Base-by-base conservation (phyloP, 2,888 invertebrate species). In the Lithophane semibrunnea region DNA sequence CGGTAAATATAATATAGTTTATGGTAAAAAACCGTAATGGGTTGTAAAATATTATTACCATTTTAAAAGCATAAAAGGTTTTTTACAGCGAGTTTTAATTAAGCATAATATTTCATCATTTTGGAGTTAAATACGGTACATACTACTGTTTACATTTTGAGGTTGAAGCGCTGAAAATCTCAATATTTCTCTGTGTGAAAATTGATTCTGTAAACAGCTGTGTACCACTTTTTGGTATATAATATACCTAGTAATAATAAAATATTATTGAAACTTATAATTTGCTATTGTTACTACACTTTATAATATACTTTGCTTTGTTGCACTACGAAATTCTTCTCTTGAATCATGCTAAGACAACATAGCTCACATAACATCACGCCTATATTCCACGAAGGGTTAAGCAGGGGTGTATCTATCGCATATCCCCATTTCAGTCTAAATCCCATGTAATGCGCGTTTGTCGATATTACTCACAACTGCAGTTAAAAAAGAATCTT, bases 31-130 rank as follows among this genome's bases (percentile, higher is more conserved):
- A 42, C 37, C 8, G 2, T 78, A 83, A 66, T 73, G 54, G 44
- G 10, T 61, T 65, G 16, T 81, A 69, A 73, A 64, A 65, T 73
- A 49, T 52, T 65, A 78, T 64, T 24, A 66, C n/a, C 58, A 77
- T 82, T 78, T 79, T 76, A 61, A 82, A 66, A 77, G 65, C 58
- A 47, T 68, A 79, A 79, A 79, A 83, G 63, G 47, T 83, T 78
- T 79, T 79, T 78, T 69, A 68, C n/a, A 54, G 44, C 58, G 12
- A 64, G 18, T 13, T 78, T 80, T 78, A 80, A 83, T 80, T 78
- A 58, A 68, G 47, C 65, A 37, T 64, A 83, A 83, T 83, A 83
- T 60, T 79, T 78, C 68, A 68, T 37, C n/a, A 80, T 83, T 83
- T 83, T 42, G 18, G 68, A n/a, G 52, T 83, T 64, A 79, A 80